phyloP scores from a whole-genome alignment of 2,888 invertebrate species.

The Anticlea derivata region DNA sequence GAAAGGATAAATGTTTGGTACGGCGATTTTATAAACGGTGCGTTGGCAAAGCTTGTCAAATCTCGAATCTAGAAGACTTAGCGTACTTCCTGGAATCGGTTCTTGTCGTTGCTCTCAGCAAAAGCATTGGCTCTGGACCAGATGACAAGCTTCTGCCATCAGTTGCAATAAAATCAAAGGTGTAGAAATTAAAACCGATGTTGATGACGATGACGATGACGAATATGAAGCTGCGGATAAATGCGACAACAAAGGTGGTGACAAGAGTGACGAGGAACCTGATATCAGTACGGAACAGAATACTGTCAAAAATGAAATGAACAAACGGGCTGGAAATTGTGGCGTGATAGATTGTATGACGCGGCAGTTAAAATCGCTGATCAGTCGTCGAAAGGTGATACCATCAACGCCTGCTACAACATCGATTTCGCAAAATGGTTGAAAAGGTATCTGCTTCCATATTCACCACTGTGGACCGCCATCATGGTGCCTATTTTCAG shows the following conservation, averaged over 20 bases:
- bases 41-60: no score
- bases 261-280: not conserved
- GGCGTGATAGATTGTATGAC: not conserved
- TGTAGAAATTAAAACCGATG: not conserved
- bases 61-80: no score
- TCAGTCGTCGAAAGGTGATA: not conserved
- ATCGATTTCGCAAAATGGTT: not conserved
- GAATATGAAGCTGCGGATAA: not conserved
- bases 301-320: not conserved
- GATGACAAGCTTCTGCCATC: not conserved
- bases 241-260: not conserved
- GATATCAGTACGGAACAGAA: not conserved
- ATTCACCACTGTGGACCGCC: not conserved
- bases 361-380: not conserved
- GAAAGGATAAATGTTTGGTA: not conserved
- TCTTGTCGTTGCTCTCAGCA: no score
- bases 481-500: no score
- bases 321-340: not conserved
- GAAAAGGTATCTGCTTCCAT: not conserved
- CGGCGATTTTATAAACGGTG: not conserved
- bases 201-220: not conserved
- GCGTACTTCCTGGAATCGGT: no score
- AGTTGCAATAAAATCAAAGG: not conserved
- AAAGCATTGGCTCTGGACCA: no score
- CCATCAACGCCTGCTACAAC: not conserved